phyloP scores from a whole-genome alignment of 2,888 invertebrate genomes.

The Rutpela maculata region DNA sequence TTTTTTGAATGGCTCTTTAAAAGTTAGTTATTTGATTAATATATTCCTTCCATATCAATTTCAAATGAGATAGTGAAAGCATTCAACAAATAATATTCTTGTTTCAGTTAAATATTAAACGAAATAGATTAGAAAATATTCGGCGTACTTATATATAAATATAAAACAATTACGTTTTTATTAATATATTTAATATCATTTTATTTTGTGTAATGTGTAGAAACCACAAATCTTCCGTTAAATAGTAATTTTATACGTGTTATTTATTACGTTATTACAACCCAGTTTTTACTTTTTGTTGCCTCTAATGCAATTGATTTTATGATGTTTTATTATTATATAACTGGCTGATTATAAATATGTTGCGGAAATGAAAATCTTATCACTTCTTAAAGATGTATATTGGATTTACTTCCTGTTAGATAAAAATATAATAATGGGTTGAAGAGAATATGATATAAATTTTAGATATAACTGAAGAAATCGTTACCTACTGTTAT shows the following conservation, averaged over 20 bases:
- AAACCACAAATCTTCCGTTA: constrained; percentile 21
- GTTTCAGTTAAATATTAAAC: background rate
- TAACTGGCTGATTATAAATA: background rate
- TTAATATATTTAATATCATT: background rate
- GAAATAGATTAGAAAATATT: constrained; percentile 2
- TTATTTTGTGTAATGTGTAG: constrained; percentile 1
- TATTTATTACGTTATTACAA: constrained; percentile 11
- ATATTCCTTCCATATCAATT: background rate
- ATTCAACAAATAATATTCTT: background rate
- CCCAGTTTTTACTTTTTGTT: constrained; percentile 14
- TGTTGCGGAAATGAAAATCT: background rate
- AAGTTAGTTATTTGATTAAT: too few species aligned
- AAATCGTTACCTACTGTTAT: background rate
- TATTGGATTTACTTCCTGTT: background rate
- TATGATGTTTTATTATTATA: background rate
- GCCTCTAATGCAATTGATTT: background rate
- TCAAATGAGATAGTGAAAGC: background rate
- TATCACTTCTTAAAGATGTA: background rate
- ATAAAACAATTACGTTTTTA: constrained; percentile 2
- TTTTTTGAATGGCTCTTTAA: too few species aligned
- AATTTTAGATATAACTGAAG: background rate
- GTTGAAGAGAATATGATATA: background rate
- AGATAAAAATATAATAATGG: background rate
- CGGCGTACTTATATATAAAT: background rate
- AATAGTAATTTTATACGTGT: constrained; percentile 6